These are phyloP conservation scores for Toxotes chatareus DNA, from an alignment of 2,113 vertebrate species.

Conservation along the genomic window DNA sequence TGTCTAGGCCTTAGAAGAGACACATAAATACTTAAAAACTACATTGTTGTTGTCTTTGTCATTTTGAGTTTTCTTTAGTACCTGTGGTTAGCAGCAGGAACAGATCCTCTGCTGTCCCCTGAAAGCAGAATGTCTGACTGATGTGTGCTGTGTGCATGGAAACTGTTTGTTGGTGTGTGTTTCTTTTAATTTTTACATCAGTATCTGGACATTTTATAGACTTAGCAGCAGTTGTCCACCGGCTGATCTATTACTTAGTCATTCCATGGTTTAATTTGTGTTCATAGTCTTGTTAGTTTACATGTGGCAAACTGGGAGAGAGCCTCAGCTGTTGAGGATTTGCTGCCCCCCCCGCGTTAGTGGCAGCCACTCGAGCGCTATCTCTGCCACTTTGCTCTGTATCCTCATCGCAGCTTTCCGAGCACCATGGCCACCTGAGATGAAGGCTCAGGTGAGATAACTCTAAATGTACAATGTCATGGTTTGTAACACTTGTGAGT, in stretches of 20 bases:
- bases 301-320: constrained; percentile 40
- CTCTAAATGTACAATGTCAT: constrained; percentile 13
- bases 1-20: constrained; percentile 32
- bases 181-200: constrained; percentile 33
- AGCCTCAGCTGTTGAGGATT: constrained; percentile 34
- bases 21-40: constrained; percentile 35
- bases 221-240: constrained; percentile 35
- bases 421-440: constrained; percentile 45
- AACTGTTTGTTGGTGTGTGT: constrained; percentile 10
- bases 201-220: constrained; percentile 53
- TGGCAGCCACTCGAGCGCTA: constrained; percentile 5
- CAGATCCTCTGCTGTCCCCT: constrained; percentile 26
- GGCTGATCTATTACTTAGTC: constrained; percentile 56
- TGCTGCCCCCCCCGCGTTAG: constrained; percentile 11
- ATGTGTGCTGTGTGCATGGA: constrained; percentile 48
- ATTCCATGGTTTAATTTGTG: constrained; percentile 76
- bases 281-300: constrained; percentile 51
- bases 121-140: constrained; percentile 29
- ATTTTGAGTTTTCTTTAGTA: constrained; percentile 52
- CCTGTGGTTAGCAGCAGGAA: constrained; percentile 24
- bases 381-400: constrained; percentile 52
- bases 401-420: constrained; percentile 34
- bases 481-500: constrained; percentile 45
- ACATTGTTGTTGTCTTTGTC: constrained; percentile 58
- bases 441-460: constrained; percentile 64